A percentile compares a stretch with the other conserved stretches of the same genome.
Evolutionary conservation across 2,888 invertebrate genomes (phyloP).

Genomic region (Aethes cnicana): DNA sequence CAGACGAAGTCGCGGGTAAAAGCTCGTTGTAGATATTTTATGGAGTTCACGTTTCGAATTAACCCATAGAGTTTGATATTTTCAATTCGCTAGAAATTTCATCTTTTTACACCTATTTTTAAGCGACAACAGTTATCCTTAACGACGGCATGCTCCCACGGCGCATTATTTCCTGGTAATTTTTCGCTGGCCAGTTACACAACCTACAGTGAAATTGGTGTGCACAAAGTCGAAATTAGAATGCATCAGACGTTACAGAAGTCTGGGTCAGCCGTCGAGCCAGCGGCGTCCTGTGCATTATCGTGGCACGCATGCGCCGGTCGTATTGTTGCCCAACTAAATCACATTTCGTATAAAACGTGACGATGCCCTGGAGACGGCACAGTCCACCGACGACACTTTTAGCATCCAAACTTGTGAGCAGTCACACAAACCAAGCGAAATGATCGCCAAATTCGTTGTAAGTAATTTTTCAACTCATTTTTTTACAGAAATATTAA

Average conservation of each 20-base stretch:
- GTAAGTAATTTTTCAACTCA: slow-evolving; percentile 50
- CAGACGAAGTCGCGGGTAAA: no score
- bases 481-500: no score
- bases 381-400: slow-evolving; percentile 64
- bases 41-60: no score
- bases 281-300: slow-evolving; percentile 71
- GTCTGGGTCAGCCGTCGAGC: slow-evolving; percentile 73
- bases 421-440: slow-evolving; percentile 74
- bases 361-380: slow-evolving; percentile 61
- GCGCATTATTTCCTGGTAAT: slow-evolving; percentile 28
- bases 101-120: no score
- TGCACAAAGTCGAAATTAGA: slow-evolving; percentile 72
- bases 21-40: no score
- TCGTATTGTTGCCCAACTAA: slow-evolving; percentile 63
- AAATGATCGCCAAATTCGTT: slow-evolving; percentile 80
- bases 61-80: no score
- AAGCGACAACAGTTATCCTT: no score
- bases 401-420: slow-evolving; percentile 57
- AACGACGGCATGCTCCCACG: no score
- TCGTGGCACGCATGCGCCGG: slow-evolving; percentile 47
- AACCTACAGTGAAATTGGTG: slow-evolving; percentile 71
- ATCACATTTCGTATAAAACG: slow-evolving; percentile 68
- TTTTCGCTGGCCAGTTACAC: slow-evolving; percentile 63
- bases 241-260: slow-evolving; percentile 61
- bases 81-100: no score